These are phyloP conservation scores for Argynnis bischoffii DNA, from an alignment of 2,888 invertebrate genomes.

Conservation along the genomic window DNA sequence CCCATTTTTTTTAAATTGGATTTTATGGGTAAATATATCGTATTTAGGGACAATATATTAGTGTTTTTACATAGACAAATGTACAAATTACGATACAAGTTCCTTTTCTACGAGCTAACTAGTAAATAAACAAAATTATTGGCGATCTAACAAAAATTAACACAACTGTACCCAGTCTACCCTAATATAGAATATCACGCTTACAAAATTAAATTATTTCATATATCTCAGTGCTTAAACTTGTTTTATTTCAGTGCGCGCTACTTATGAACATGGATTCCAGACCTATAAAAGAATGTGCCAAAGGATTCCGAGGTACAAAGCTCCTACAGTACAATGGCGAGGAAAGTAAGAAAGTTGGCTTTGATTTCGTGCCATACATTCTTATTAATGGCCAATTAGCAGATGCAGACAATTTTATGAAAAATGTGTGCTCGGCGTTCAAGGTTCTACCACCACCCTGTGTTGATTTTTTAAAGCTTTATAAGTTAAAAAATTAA, in stretches of 20 bases:
- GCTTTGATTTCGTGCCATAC: constrained; percentile 52
- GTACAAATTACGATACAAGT: no score
- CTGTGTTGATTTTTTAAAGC: constrained; percentile 2
- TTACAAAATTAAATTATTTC: no score
- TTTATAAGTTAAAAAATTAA: no score
- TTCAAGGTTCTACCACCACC: constrained; percentile 43
- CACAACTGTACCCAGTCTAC: no score
- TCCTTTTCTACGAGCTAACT: no score
- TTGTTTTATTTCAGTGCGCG: constrained; percentile 52
- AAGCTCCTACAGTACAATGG: constrained; percentile 52
- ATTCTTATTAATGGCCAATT: constrained; percentile 47
- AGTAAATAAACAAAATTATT: no score
- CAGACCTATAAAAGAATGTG: constrained; percentile 48
- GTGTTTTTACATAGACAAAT: no score
- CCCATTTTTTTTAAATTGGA: no score
- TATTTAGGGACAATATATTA: no score
- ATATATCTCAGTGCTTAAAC: background rate
- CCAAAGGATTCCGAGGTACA: constrained; percentile 46
- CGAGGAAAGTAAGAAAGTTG: constrained; percentile 47
- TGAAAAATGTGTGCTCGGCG: constrained; percentile 45
- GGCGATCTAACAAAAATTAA: no score
- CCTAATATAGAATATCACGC: no score
- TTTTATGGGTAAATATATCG: no score
- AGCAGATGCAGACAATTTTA: constrained; percentile 44
- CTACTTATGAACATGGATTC: constrained; percentile 40